Evolutionary conservation across 2,797 vertebrate species (phyloP), one percentile per base, ranked within the genome.

Genomic region (Atherinosoma microstoma): DNA sequence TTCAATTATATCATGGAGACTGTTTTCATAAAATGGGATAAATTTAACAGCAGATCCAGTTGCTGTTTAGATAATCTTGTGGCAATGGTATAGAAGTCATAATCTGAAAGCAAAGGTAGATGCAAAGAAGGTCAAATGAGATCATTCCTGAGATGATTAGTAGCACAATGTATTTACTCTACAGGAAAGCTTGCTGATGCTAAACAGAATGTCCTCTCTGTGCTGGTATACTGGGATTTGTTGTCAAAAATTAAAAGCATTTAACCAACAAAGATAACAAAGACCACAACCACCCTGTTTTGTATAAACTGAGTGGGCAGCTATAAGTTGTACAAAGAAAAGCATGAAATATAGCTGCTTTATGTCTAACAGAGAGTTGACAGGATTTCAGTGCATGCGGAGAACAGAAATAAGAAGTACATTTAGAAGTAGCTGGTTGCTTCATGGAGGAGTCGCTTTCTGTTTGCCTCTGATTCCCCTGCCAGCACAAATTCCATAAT

Each of bases 361-460:
- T 93, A 89, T 84, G 72, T 87, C 76, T 89, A 76, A 85, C 85
- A 90, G 87, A 7, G 73, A 87, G 83, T 74, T 92, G 91, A 93
- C 90, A 92, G 82, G 92, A 92, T 94, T 94, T 93, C 85, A 83
- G 75, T 90, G 89, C 77, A 72, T 90, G 24, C 24, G 91, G 82
- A 89, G 54, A 93, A 94, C 88, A 84, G 86, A 93, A 93, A 91
- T 91, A 90, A 84, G 87, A 93, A 86, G 86, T 84, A 76, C 79
- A 79, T 83, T 78, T 89, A 85, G 87, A 91, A 90, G 89, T 90
- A 86, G 76, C 79, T 76, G 78, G 79, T 79, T 88, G 82, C 76
- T 75, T 88, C 85, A 90, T 84, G 66, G 66, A 91, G 86, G 81
- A 87, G 79, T 86, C 87, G 87, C 90, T 79, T 89, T 78, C 86